phyloP scores from a whole-genome alignment of 1,140 invertebrate genomes.

The Drosophila ficusphila region DNA sequence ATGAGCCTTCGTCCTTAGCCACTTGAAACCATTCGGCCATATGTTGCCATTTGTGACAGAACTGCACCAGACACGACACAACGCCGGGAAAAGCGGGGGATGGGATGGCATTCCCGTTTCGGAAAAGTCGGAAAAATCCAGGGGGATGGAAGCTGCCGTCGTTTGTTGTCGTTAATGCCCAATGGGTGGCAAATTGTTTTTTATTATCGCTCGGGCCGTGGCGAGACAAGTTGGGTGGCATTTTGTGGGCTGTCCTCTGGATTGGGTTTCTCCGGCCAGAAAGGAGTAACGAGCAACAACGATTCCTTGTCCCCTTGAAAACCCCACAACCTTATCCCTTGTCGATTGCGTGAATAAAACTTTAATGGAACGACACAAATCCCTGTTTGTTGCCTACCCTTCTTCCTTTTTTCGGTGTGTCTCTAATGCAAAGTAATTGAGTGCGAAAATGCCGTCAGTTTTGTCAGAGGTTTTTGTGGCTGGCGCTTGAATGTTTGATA shows the following conservation, averaged over 20 bases:
- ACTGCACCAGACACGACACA: conserved; percentile 64
- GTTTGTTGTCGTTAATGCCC: conserved; percentile 82
- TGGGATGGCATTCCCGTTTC: no score
- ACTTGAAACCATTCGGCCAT: conserved; percentile 72
- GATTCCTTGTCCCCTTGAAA: conserved; percentile 2
- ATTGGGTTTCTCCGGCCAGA: conserved; percentile 22
- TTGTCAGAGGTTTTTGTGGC: conserved; percentile 47
- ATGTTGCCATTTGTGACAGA: conserved; percentile 79
- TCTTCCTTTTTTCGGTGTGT: conserved; percentile 46
- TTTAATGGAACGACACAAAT: conserved; percentile 84
- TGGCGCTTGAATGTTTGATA: conserved; percentile 51
- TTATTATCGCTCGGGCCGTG: conserved; percentile 69
- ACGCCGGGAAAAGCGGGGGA: conserved; percentile 6
- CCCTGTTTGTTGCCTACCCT: conserved; percentile 45
- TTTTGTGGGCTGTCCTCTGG: conserved; percentile 3
- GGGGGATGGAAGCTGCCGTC: conserved; percentile 47
- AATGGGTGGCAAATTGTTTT: conserved; percentile 84
- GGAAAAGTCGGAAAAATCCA: neutral
- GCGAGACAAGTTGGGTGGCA: conserved; percentile 28
- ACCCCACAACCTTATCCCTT: conserved; percentile 12
- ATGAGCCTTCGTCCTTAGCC: conserved; percentile 52
- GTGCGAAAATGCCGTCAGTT: conserved; percentile 83
- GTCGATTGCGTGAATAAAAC: conserved; percentile 83
- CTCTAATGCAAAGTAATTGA: conserved; percentile 84
- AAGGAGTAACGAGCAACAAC: conserved; percentile 63